phyloP scores from a whole-genome alignment of 2,888 invertebrate species.

The Catocala nupta region DNA sequence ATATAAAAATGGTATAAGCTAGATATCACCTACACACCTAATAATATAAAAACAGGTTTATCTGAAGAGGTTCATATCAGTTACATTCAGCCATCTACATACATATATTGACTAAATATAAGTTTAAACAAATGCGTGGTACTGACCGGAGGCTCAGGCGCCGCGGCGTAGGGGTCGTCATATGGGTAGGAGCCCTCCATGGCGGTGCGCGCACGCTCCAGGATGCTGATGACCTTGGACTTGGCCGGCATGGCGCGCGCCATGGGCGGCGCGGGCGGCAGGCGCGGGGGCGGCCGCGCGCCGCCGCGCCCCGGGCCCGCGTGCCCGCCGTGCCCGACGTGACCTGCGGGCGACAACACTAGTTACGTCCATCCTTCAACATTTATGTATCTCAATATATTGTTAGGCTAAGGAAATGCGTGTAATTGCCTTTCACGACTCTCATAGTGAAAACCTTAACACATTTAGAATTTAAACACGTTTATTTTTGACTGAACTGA shows the following conservation, averaged over 20 bases:
- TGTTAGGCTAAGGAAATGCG: too few species aligned
- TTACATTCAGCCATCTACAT: too few species aligned
- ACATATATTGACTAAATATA: neutral
- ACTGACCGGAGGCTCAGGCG: slow-evolving; percentile 72
- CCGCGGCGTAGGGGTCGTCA: slow-evolving; percentile 74
- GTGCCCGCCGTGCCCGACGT: slow-evolving; percentile 19
- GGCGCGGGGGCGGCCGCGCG: slow-evolving; percentile 55
- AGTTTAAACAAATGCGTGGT: too few species aligned
- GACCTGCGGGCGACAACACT: slow-evolving; percentile 1
- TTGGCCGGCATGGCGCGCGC: slow-evolving; percentile 85
- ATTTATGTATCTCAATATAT: neutral
- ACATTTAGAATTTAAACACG: too few species aligned
- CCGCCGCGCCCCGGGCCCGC: slow-evolving; percentile 59
- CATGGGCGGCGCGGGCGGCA: slow-evolving; percentile 82
- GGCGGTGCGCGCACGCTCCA: slow-evolving; percentile 93
- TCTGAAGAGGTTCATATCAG: too few species aligned
- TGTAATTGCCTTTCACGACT: too few species aligned
- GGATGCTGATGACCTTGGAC: slow-evolving; percentile 94
- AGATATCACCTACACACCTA: too few species aligned
- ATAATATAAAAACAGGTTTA: too few species aligned
- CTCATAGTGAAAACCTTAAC: too few species aligned
- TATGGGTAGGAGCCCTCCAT: slow-evolving; percentile 93
- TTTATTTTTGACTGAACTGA: too few species aligned
- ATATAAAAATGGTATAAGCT: too few species aligned
- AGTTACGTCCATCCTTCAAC: neutral